phyloP scores from a whole-genome alignment of 2,113 vertebrate genomes.

The Rissa tridactyla region DNA sequence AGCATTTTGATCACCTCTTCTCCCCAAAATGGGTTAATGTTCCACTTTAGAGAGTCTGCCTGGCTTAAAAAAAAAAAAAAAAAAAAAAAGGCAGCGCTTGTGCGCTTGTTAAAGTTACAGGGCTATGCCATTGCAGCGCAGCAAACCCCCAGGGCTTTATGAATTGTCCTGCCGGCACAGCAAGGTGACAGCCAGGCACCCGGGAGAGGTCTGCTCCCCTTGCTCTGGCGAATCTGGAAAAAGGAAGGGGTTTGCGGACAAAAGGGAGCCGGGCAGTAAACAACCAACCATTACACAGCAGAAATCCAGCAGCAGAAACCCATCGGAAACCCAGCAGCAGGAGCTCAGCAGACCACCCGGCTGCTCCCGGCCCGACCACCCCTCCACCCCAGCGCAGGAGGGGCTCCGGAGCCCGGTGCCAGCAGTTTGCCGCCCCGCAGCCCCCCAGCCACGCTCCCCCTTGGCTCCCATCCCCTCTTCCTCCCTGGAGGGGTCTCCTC shows the following conservation, averaged over 20 bases:
- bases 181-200: not conserved
- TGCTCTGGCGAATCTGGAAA: not conserved
- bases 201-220: not conserved
- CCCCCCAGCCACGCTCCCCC: not conserved
- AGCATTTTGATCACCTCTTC: not conserved
- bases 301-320: not conserved
- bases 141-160: not conserved
- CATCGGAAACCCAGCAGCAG: not conserved
- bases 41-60: not conserved
- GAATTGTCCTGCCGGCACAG: not conserved
- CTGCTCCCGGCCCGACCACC: not conserved
- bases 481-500: not conserved
- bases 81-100: not conserved
- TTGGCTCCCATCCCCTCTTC: accelerated
- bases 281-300: not conserved
- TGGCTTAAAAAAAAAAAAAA: not conserved
- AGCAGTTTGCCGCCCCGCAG: not conserved
- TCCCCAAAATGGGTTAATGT: not conserved
- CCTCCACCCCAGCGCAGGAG: accelerated
- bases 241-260: not conserved
- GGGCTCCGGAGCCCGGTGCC: accelerated
- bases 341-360: not conserved
- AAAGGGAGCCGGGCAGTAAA: not conserved
- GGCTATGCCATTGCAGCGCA: not conserved
- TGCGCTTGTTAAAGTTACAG: not conserved